Evolutionary conservation across 2,888 invertebrate genomes (phyloP).

Genomic region (Aphodius sticticus): DNA sequence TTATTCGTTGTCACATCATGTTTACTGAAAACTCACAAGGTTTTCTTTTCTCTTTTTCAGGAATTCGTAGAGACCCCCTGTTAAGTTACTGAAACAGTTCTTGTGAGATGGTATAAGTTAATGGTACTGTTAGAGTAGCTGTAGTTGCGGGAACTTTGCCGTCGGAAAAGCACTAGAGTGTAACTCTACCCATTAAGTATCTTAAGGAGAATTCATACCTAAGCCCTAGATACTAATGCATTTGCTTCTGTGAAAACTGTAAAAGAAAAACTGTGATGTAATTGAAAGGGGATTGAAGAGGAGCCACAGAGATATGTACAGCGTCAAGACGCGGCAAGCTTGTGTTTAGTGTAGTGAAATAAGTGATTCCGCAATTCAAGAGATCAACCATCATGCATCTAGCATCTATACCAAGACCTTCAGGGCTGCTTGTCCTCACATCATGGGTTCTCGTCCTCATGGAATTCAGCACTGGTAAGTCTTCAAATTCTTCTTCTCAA

Average conservation of each 20-base stretch:
- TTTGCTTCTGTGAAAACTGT: constrained; percentile 18
- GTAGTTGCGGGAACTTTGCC: constrained; percentile 21
- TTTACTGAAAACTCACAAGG: not conserved
- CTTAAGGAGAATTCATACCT: constrained; percentile 49
- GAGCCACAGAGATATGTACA: not conserved
- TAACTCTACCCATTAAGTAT: constrained; percentile 41
- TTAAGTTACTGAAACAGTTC: constrained; percentile 23
- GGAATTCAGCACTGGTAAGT: constrained; percentile 54
- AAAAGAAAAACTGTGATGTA: constrained; percentile 22
- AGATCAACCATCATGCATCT: constrained; percentile 50
- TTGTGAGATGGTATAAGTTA: constrained; percentile 5
- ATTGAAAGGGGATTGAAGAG: not conserved
- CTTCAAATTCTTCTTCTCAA: constrained; percentile 11
- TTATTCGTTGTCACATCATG: not conserved
- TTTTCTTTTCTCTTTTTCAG: constrained; percentile 17
- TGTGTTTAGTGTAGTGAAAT: constrained; percentile 48
- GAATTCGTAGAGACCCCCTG: constrained; percentile 8
- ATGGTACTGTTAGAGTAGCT: constrained; percentile 10
- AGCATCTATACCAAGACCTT: constrained; percentile 49
- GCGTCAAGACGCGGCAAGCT: not conserved
- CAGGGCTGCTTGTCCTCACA: constrained; percentile 50
- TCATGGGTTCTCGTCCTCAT: constrained; percentile 53
- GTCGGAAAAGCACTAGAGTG: constrained; percentile 33
- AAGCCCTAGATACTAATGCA: constrained; percentile 52
- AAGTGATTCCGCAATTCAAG: constrained; percentile 41